Evolutionary conservation across 2,113 vertebrate genomes (phyloP).

Genomic region (Microtus oregoni): DNA sequence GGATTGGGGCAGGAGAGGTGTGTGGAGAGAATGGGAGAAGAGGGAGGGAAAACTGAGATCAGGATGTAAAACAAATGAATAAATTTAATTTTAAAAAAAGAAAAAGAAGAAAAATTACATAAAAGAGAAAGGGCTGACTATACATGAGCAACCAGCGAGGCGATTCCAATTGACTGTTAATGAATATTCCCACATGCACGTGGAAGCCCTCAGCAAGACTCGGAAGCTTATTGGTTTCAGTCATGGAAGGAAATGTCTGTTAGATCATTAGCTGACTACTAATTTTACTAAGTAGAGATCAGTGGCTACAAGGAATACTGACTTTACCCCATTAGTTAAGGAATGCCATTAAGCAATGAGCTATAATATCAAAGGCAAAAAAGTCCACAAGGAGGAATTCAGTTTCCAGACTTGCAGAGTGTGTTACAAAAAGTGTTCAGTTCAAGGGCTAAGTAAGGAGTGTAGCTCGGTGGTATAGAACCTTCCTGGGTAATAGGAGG

Average conservation of each 20-base stretch:
- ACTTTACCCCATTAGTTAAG: constrained; percentile 4
- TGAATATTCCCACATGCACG: not conserved
- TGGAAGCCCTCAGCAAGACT: not conserved
- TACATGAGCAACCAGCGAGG: not conserved
- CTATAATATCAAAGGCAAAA: not conserved
- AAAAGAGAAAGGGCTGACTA: not conserved
- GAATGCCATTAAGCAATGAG: constrained; percentile 1
- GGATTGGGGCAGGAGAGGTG: not conserved
- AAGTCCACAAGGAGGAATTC: not conserved
- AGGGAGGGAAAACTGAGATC: not conserved
- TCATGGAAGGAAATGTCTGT: not conserved
- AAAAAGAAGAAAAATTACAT: not conserved
- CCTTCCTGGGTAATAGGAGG: not conserved
- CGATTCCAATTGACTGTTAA: not conserved
- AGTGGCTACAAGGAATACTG: not conserved
- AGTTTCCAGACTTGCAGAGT: constrained; percentile 13
- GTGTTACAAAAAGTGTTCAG: not conserved
- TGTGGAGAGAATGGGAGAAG: not conserved
- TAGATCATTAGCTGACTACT: not conserved
- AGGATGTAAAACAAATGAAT: not conserved
- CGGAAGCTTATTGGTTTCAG: not conserved
- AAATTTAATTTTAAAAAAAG: not conserved
- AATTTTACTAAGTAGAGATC: not conserved
- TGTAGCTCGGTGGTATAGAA: not conserved
- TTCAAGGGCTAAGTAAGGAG: not conserved